Evolutionary conservation across 92 coral and sea anemone species (phyloP).

Genomic region (Bergia sp.): DNA sequence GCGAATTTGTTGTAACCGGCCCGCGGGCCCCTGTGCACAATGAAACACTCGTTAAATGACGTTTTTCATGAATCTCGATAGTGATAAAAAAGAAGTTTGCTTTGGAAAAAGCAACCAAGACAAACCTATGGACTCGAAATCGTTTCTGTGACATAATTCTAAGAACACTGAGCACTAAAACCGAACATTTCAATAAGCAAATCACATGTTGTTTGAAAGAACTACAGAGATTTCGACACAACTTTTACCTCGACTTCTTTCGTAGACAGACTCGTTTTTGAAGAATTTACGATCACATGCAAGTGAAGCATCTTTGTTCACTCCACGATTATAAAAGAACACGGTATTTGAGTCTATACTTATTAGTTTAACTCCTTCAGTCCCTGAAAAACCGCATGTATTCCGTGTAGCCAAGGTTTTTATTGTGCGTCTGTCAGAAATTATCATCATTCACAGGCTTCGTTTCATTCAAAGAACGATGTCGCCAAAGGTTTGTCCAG

Average conservation of each 20-base stretch:
- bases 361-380: background rate
- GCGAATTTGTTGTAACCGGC: slow-evolving; percentile 2
- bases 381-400: slow-evolving; percentile 9
- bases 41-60: background rate
- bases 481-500: slow-evolving; percentile 1
- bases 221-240: slow-evolving; percentile 40
- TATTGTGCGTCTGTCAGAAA: slow-evolving; percentile 35
- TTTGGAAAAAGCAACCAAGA: background rate
- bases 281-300: background rate
- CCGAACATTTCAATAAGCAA: slow-evolving; percentile 5
- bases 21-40: slow-evolving; percentile 30
- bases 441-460: slow-evolving; percentile 1
- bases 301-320: background rate
- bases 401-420: background rate
- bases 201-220: slow-evolving; percentile 21
- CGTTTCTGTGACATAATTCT: background rate
- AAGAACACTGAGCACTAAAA: background rate
- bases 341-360: background rate
- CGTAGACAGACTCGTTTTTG: background rate
- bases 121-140: background rate
- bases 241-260: background rate
- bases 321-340: background rate
- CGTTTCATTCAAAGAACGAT: slow-evolving; percentile 1
- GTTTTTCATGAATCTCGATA: slow-evolving; percentile 27
- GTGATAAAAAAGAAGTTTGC: background rate